Percentiles rank a stretch among this genome's conserved stretches.
phyloP scores from a whole-genome alignment of 2,888 invertebrate genomes.

The Melitaea athalia region DNA sequence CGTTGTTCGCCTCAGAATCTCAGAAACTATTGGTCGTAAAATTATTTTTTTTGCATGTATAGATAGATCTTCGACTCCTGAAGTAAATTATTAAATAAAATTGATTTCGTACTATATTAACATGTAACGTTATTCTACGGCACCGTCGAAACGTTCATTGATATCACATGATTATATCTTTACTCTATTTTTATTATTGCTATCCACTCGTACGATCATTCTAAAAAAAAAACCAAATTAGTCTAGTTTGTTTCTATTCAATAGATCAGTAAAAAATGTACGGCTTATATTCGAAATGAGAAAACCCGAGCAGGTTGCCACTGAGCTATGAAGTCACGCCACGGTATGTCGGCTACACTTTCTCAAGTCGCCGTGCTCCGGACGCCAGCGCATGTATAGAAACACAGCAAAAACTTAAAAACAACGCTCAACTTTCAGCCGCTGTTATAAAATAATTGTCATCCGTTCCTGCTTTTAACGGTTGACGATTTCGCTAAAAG shows the following conservation, averaged over 20 bases:
- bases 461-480: slow-evolving; percentile 23
- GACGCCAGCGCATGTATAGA: slow-evolving; percentile 32
- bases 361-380: slow-evolving; percentile 53
- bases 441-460: slow-evolving; percentile 28
- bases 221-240: background rate
- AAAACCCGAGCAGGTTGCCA: slow-evolving; percentile 68
- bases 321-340: slow-evolving; percentile 77
- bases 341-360: slow-evolving; percentile 73
- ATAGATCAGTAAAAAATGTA: slow-evolving; percentile 18
- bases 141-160: no score
- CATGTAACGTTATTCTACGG: no score
- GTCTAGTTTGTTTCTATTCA: background rate
- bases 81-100: no score
- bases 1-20: no score
- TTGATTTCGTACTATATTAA: no score
- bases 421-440: slow-evolving; percentile 23
- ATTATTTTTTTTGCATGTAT: no score
- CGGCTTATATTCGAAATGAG: slow-evolving; percentile 47
- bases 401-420: slow-evolving; percentile 26
- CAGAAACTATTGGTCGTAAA: no score
- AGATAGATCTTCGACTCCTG: no score
- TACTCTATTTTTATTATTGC: no score
- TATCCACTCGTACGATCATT: background rate
- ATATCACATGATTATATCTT: no score
- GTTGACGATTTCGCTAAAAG: slow-evolving; percentile 19